Conservation (phyloP, 1,140 invertebrate species). For the Halotydeus destructor region DNA sequence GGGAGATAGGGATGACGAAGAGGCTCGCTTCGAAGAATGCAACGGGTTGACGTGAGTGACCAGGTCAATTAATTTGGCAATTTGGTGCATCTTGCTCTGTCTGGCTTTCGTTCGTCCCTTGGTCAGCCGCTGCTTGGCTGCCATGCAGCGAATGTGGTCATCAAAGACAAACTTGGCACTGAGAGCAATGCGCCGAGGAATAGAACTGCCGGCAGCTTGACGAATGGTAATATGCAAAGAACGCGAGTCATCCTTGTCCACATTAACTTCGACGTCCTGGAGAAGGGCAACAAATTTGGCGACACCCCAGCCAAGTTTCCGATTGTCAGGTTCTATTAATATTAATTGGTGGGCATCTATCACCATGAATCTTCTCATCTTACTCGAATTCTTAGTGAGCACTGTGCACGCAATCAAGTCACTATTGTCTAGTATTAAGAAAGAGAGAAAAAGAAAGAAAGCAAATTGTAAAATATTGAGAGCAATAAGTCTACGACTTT, state of each 20-base stretch:
- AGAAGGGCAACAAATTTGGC: constrained; percentile 64
- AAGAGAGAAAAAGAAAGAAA: constrained; percentile 5
- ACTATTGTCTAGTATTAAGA: constrained; percentile 54
- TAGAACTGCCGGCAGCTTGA: constrained; percentile 31
- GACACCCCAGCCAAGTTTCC: constrained; percentile 82
- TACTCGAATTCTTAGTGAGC: constrained; percentile 63
- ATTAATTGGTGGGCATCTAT: constrained; percentile 86
- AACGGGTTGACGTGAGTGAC: too few relatives aligned
- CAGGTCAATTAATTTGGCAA: constrained; percentile 71
- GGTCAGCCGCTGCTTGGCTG: constrained; percentile 42
- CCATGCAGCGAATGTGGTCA: constrained; percentile 71
- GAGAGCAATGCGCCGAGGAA: constrained; percentile 36
- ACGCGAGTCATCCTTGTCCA: constrained; percentile 89
- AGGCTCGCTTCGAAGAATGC: too few relatives aligned
- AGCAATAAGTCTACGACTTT: too few relatives aligned
- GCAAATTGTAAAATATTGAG: constrained; percentile 1
- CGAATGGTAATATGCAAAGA: constrained; percentile 86
- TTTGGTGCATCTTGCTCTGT: constrained; percentile 84
- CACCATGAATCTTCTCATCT: constrained; percentile 74
- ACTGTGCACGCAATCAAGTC: constrained; percentile 92
- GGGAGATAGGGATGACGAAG: too few relatives aligned
- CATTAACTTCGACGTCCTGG: constrained; percentile 44
- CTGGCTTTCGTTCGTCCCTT: constrained; percentile 81
- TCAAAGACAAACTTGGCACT: constrained; percentile 90
- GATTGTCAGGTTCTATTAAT: constrained; percentile 82